Conservation (phyloP, 2,888 invertebrate species). For the Drosophila imparisetae region DNA sequence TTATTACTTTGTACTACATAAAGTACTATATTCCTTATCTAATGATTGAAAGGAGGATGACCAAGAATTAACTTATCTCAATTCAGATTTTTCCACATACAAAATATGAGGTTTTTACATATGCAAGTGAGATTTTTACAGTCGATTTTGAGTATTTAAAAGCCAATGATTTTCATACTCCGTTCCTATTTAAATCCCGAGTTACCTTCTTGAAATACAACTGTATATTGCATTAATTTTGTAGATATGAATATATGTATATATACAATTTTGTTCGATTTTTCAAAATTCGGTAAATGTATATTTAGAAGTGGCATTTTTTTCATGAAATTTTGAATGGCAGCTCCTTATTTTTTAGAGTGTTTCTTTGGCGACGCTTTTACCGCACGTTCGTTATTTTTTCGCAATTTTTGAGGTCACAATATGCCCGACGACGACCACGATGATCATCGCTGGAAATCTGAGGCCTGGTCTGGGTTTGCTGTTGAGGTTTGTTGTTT, state of each 20-base stretch:
- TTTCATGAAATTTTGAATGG: background rate
- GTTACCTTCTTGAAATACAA: background rate
- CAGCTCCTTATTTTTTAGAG: slow-evolving; percentile 20
- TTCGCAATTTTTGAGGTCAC: slow-evolving; percentile 79
- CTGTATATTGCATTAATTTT: background rate
- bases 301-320: background rate
- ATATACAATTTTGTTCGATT: background rate
- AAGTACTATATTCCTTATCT: background rate
- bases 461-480: slow-evolving; percentile 63
- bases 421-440: slow-evolving; percentile 63
- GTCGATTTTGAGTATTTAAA: background rate
- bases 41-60: background rate
- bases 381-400: slow-evolving; percentile 81
- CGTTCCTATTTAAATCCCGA: background rate
- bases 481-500: slow-evolving; percentile 68
- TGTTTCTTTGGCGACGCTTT: slow-evolving; percentile 79
- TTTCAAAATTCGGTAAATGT: background rate
- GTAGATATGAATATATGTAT: too few species aligned
- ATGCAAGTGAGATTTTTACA: background rate
- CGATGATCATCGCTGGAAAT: slow-evolving; percentile 79
- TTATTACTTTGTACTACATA: background rate
- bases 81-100: background rate
- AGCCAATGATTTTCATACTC: background rate
- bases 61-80: background rate
- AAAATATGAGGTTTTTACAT: background rate